Percentiles rank a stretch among this genome's conserved stretches.
These are phyloP conservation scores for Cochlearius cochlearius DNA, from an alignment of 2,113 vertebrate genomes.

Conservation along the genomic window DNA sequence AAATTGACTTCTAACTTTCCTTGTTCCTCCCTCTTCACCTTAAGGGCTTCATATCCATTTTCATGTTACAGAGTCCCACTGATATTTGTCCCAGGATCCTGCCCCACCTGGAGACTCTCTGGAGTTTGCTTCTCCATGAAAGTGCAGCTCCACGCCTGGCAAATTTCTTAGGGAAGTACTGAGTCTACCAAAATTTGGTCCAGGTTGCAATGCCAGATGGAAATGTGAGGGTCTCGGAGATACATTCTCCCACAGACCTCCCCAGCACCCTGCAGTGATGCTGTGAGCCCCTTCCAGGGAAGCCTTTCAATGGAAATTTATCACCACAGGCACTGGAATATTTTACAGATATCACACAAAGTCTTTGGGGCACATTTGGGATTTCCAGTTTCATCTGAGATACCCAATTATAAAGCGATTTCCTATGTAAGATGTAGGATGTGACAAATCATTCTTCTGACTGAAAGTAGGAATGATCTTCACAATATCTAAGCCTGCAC, in stretches of 20 bases:
- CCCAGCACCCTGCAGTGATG: background rate
- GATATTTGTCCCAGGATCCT: background rate
- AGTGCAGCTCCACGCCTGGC: background rate
- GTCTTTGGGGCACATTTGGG: background rate
- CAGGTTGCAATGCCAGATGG: background rate
- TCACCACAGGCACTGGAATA: background rate
- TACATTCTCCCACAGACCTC: background rate
- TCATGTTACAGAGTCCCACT: background rate
- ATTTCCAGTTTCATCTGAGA: background rate
- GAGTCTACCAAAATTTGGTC: background rate
- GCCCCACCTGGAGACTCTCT: background rate
- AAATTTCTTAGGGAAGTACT: background rate
- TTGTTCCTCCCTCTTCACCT: background rate
- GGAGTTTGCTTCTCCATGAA: background rate
- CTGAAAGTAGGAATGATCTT: constrained; percentile 32
- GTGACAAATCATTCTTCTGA: background rate
- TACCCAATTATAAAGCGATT: background rate
- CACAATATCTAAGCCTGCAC: constrained; percentile 3
- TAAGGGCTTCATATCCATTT: background rate
- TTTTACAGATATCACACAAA: background rate
- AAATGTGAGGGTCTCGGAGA: background rate
- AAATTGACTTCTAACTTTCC: background rate
- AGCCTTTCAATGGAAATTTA: background rate
- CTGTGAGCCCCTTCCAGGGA: background rate
- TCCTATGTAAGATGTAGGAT: background rate